Conservation (phyloP, 92 coral and sea anemone genomes). For the Bergia sp. region DNA sequence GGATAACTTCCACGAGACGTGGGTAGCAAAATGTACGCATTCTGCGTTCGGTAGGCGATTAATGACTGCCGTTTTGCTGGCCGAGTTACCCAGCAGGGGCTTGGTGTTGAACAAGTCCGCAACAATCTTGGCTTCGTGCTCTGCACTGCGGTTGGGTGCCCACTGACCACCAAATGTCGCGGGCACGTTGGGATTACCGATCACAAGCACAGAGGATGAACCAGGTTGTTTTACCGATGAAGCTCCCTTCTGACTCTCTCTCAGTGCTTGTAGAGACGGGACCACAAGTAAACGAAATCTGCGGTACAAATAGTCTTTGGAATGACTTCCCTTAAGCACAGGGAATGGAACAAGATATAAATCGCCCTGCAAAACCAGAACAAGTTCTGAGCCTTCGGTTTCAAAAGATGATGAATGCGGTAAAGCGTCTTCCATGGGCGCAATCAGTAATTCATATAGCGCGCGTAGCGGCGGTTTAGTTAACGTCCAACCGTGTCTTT, state of each 20-base stretch:
- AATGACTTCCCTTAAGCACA: conserved; percentile 84
- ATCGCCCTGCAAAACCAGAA: conserved; percentile 94
- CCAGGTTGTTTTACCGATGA: conserved; percentile 52
- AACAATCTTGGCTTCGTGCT: conserved; percentile 96
- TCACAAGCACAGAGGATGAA: conserved; percentile 75
- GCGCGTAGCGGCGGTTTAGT: conserved; percentile 93
- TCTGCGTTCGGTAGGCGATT: conserved; percentile 75
- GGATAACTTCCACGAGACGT: conserved; percentile 97
- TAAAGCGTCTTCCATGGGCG: conserved; percentile 90
- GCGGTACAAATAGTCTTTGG: conserved; percentile 88
- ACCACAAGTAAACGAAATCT: conserved; percentile 84
- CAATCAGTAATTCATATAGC: conserved; percentile 87
- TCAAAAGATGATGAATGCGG: conserved; percentile 86
- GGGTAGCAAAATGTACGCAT: conserved; percentile 98
- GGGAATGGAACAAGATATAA: conserved; percentile 95
- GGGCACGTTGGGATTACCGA: conserved; percentile 96
- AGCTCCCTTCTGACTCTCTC: conserved; percentile 53
- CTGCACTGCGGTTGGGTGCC: conserved; percentile 92
- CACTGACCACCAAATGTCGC: conserved; percentile 86
- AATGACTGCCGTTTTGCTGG: conserved; percentile 80
- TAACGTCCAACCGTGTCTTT: conserved; percentile 63
- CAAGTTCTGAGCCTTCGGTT: conserved; percentile 85
- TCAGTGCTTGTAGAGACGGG: conserved; percentile 85
- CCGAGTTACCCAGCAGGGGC: conserved; percentile 85
- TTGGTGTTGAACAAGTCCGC: conserved; percentile 89